Conservation (phyloP, 2,113 vertebrate species). For the Triplophysa rosa region DNA sequence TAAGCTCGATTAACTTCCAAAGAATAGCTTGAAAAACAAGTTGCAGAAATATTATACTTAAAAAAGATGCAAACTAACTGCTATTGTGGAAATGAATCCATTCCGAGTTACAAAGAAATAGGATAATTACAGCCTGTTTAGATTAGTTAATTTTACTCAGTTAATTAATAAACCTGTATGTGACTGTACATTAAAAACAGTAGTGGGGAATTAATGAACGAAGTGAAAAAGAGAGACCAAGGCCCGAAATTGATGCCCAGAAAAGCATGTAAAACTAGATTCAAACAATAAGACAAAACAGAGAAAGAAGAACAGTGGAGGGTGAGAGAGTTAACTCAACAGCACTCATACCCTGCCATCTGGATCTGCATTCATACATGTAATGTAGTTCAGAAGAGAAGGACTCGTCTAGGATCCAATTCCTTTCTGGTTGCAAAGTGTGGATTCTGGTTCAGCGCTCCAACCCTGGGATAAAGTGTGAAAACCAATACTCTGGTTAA, state of each 20-base stretch:
- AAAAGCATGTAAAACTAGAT: slow-evolving; percentile 74
- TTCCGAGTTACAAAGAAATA: no score
- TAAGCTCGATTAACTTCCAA: neutral
- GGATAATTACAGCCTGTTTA: no score
- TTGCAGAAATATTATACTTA: no score
- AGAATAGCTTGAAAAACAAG: no score
- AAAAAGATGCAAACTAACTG: no score
- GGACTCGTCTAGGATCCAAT: neutral
- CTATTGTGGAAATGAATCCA: no score
- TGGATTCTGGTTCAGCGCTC: neutral
- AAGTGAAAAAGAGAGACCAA: slow-evolving; percentile 29
- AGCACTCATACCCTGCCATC: slow-evolving; percentile 21
- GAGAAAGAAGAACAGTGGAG: slow-evolving; percentile 47
- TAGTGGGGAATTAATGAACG: neutral
- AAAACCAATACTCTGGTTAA: slow-evolving; percentile 7
- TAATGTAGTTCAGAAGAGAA: neutral
- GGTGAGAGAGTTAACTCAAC: slow-evolving; percentile 40
- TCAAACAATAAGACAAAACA: slow-evolving; percentile 59
- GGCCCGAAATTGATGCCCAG: slow-evolving; percentile 60
- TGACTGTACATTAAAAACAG: slow-evolving; percentile 28
- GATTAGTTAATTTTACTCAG: no score
- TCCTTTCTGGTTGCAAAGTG: slow-evolving; percentile 23
- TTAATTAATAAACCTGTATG: no score
- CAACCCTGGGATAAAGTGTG: neutral
- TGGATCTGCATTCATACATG: neutral